Evolutionary conservation across 2,888 invertebrate genomes (phyloP).

Genomic region (Hirtodrosophila duncani): DNA sequence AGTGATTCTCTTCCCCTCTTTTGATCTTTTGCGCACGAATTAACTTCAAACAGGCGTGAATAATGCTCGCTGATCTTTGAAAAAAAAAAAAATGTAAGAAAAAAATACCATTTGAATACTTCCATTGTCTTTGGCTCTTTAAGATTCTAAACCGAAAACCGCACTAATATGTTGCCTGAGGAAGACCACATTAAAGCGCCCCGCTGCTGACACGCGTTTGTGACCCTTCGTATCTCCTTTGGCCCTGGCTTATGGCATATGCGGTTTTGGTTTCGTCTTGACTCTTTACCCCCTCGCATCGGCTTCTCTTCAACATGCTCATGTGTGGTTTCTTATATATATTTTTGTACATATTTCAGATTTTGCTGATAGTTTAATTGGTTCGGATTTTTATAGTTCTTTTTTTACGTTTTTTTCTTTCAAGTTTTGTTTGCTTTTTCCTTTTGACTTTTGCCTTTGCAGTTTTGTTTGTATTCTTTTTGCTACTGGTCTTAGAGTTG

Average conservation of each 20-base stretch:
- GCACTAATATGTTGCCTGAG: slow-evolving; percentile 37
- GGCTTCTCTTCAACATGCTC: slow-evolving; percentile 8
- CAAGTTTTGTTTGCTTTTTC: slow-evolving; percentile 14
- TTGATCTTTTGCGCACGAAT: slow-evolving; percentile 57
- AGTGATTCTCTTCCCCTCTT: slow-evolving; percentile 10
- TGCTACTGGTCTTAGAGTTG: slow-evolving; percentile 55
- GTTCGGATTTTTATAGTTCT: slow-evolving; percentile 41
- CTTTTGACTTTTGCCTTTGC: slow-evolving; percentile 9
- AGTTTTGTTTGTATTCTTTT: slow-evolving; percentile 1
- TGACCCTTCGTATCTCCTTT: slow-evolving; percentile 37
- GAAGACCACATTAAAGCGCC: slow-evolving; percentile 64
- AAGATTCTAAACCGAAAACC: slow-evolving; percentile 30
- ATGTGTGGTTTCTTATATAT: slow-evolving; percentile 17
- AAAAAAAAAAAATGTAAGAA: no score
- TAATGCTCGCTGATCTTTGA: slow-evolving; percentile 51
- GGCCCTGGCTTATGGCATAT: slow-evolving; percentile 59
- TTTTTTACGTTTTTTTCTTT: slow-evolving; percentile 10
- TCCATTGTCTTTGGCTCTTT: slow-evolving; percentile 35
- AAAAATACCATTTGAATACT: slow-evolving; percentile 39
- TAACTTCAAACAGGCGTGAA: slow-evolving; percentile 66
- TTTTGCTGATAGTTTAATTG: slow-evolving; percentile 68
- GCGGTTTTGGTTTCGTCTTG: slow-evolving; percentile 30
- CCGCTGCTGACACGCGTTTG: slow-evolving; percentile 58
- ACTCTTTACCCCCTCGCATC: neutral
- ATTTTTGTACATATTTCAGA: slow-evolving; percentile 44